Evolutionary conservation across 2,797 vertebrate species (phyloP).

Genomic region (Chiloscyllium punctatum): DNA sequence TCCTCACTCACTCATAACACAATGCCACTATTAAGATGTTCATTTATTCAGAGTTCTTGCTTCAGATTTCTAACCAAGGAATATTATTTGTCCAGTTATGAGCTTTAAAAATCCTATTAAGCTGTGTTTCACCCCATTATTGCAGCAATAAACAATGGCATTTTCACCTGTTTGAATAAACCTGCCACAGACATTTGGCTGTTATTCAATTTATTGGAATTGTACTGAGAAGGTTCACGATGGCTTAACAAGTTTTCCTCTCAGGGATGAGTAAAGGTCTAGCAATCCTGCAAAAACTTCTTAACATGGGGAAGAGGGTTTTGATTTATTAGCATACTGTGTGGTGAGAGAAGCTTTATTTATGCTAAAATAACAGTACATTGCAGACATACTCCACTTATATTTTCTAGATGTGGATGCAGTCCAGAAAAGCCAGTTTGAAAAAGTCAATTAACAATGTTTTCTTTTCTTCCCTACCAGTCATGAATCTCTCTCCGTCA

Average conservation of each 20-base stretch:
- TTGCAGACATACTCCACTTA: neutral
- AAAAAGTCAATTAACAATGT: neutral
- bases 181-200: neutral
- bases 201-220: slow-evolving; percentile 19
- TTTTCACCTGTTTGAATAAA: slow-evolving; percentile 17
- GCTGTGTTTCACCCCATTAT: neutral
- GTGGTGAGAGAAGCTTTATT: neutral
- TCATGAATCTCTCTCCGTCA: no score
- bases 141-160: neutral
- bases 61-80: neutral
- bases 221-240: neutral
- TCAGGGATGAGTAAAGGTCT: neutral
- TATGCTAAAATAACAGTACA: neutral
- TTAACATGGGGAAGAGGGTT: neutral
- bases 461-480: neutral
- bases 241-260: neutral
- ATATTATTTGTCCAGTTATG: neutral
- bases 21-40: neutral
- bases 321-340: neutral
- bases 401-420: neutral
- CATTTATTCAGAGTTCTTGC: neutral
- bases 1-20: neutral
- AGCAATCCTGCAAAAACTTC: neutral
- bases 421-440: neutral
- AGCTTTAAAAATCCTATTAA: neutral